Percentiles rank a stretch among this genome's conserved stretches.
Evolutionary conservation across 1,140 invertebrate species (phyloP).

Genomic region (Pectinophora gossypiella): DNA sequence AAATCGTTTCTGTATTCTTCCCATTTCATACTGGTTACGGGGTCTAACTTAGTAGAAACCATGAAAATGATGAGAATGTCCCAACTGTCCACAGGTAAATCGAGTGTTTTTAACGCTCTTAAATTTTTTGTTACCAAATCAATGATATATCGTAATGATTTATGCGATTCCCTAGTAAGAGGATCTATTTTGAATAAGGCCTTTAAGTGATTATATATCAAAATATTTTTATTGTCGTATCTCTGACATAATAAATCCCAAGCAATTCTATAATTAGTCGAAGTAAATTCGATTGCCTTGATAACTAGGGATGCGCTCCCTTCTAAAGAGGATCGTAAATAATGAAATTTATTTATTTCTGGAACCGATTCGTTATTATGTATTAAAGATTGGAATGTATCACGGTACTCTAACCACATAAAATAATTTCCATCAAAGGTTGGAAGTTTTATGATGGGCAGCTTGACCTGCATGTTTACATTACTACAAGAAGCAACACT

Average conservation of each 20-base stretch:
- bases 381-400: neutral
- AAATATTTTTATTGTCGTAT: constrained; percentile 10
- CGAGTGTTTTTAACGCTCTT: neutral
- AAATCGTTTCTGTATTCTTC: neutral
- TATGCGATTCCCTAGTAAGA: neutral
- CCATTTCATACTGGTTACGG: neutral
- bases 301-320: constrained; percentile 4
- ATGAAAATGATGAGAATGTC: neutral
- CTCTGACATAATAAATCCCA: constrained; percentile 9
- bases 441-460: neutral
- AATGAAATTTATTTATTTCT: constrained; percentile 18
- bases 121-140: neutral
- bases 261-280: constrained; percentile 9
- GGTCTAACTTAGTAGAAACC: neutral
- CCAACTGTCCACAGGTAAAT: neutral
- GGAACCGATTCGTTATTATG: too few relatives aligned
- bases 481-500: neutral
- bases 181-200: neutral
- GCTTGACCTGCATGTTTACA: neutral
- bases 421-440: too few relatives aligned
- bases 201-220: constrained; percentile 8
- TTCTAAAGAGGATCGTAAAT: constrained; percentile 5
- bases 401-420: neutral
- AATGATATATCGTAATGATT: neutral
- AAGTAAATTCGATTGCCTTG: constrained; percentile 9